These are phyloP conservation scores for Gallinago solitaria DNA, from an alignment of 2,797 vertebrate genomes.

Conservation along the genomic window DNA sequence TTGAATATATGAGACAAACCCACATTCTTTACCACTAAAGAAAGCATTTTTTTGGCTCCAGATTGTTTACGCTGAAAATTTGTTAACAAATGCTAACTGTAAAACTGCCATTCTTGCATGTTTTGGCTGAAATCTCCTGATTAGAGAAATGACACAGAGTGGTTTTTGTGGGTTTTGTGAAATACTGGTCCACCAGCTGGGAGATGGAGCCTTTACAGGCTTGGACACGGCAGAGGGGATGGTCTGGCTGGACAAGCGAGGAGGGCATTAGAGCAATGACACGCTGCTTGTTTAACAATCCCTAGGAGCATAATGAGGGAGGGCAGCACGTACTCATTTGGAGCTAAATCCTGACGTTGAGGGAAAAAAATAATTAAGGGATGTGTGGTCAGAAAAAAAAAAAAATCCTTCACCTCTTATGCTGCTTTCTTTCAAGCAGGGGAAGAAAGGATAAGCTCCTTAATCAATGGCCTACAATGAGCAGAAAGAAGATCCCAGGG, in stretches of 20 bases:
- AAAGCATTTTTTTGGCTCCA: neutral
- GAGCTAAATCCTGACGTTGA: slow-evolving; percentile 10
- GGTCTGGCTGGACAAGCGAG: neutral
- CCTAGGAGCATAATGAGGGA: neutral
- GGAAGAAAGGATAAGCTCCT: neutral
- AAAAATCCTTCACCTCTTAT: neutral
- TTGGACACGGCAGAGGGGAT: neutral
- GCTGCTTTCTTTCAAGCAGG: neutral
- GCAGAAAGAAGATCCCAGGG: neutral
- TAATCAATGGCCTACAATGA: neutral
- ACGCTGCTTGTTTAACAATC: neutral
- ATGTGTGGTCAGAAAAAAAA: neutral
- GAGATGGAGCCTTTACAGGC: neutral
- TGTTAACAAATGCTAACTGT: neutral
- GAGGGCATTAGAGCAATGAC: neutral
- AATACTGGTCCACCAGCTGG: neutral
- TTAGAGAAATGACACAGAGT: neutral
- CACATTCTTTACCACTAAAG: slow-evolving; percentile 8
- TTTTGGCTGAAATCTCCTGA: neutral
- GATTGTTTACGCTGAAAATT: slow-evolving; percentile 10
- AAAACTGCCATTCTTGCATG: neutral
- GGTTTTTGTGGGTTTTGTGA: neutral
- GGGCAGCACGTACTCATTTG: neutral
- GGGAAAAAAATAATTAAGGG: slow-evolving; percentile 33
- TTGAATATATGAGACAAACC: neutral